phyloP scores from a whole-genome alignment of 2,888 invertebrate genomes.

The Halocaridina rubra region DNA sequence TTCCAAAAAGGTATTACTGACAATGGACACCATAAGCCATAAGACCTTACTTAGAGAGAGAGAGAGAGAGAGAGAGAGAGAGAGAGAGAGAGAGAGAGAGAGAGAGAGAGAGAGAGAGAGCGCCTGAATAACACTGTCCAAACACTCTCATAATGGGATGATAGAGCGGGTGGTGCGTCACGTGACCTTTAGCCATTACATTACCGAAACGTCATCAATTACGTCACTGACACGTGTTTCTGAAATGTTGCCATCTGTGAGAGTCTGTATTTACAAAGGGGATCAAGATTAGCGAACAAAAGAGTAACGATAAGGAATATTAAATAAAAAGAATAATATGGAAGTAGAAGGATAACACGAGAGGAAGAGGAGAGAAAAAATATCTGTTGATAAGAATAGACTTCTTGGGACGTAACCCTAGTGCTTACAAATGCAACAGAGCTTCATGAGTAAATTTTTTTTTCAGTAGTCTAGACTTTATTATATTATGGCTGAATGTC shows the following conservation, averaged over 20 bases:
- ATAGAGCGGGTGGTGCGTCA: constrained; percentile 13
- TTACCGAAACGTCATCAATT: constrained; percentile 47
- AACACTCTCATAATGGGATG: background rate
- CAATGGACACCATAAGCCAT: too few relatives aligned
- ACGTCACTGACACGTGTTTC: constrained; percentile 46
- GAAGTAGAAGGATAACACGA: background rate
- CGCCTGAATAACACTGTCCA: background rate
- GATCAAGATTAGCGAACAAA: too few relatives aligned
- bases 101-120: background rate
- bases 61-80: background rate
- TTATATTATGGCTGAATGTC: too few relatives aligned
- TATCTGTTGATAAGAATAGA: background rate
- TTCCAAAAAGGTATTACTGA: too few relatives aligned
- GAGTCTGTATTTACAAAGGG: background rate
- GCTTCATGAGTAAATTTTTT: too few relatives aligned
- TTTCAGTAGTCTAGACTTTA: too few relatives aligned
- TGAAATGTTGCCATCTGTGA: constrained; percentile 13
- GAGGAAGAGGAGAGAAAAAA: background rate
- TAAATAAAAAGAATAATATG: background rate
- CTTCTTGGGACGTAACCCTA: too few relatives aligned
- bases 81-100: background rate
- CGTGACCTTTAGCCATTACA: constrained; percentile 41
- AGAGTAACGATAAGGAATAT: too few relatives aligned
- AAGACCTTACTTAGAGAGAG: background rate
- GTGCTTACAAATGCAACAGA: too few relatives aligned